Evolutionary conservation across 64 coral and sea anemone genomes (phyloP), one percentile per base, ranked within the genome.

Genomic region (Stichodactyla mertensii): DNA sequence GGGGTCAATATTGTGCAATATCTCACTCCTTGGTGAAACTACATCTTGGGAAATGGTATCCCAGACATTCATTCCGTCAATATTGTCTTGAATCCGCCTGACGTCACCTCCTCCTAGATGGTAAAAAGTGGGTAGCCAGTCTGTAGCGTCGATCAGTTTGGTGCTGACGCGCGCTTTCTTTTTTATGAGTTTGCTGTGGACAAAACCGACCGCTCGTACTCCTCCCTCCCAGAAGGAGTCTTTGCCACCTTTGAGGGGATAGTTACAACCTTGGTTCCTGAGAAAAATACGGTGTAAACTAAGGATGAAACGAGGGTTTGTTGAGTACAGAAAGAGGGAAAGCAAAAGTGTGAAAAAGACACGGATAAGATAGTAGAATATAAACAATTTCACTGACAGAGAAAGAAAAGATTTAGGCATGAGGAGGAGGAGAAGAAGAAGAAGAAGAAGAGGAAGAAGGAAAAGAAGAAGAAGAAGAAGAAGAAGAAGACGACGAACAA

Each of bases 181-280:
- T 8, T 90, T 88, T 26, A 99, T 92, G 20, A 99, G 45, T 7
- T 92, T 90, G 54, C 97, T 99, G 55, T 99, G 91, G 10, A 99
- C 90, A 86, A 99, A 99, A 12, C 90, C 93, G 0, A 95, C 88
- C 66, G 92, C 97, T 88, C 97, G 89, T 31, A 99, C 90, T 8
- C 97, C 97, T 99, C 97, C 97, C 93, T 99, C 97, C 97, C 97
- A 99, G 45, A 99, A 89, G 4, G 97, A 95, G 78, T 95, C 93
- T 86, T 99, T 99, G 74, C 97, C 97, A 27, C 97, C 97, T 66
- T 87, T 87, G 54, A 99, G 83, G 16, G 97, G 97, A 71, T 86
- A 99, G 83, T 99, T 99, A n/a, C 90, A 99, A 6, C 97, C 97
- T 87, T 89, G 87, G 56, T 99, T 99, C 93, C 97, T 99, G 67